Percentiles rank a stretch among this genome's conserved stretches.
Conservation (phyloP, 92 coral and sea anemone genomes). For the Nematostella vectensis region DNA sequence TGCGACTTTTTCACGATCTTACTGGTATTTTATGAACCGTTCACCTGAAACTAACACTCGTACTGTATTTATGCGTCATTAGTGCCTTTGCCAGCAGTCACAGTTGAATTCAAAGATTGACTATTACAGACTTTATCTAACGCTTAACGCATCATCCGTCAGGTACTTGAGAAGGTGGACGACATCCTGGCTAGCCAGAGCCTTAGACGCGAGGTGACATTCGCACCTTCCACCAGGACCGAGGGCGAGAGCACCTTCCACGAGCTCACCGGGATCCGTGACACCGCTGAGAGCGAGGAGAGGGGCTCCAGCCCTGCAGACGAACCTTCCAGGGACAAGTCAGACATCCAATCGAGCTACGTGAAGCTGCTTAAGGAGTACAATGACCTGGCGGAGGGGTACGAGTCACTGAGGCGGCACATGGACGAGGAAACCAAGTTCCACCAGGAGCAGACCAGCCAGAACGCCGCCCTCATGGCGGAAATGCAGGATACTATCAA, state of each 20-base stretch:
- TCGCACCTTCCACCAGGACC: constrained; percentile 8
- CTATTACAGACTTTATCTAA: too few species aligned
- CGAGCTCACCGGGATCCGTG: constrained; percentile 11
- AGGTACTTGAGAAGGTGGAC: constrained; percentile 53
- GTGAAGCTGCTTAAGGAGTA: constrained; percentile 73
- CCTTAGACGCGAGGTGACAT: constrained; percentile 17
- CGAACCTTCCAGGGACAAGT: constrained; percentile 1
- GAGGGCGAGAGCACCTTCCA: constrained; percentile 21
- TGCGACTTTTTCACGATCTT: too few species aligned
- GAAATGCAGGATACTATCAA: constrained; percentile 99
- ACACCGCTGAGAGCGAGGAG: constrained; percentile 16
- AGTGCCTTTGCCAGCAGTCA: too few species aligned
- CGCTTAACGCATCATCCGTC: too few species aligned
- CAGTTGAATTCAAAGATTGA: too few species aligned
- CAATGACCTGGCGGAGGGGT: constrained; percentile 84
- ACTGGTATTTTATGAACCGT: too few species aligned
- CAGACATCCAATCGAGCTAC: constrained; percentile 38
- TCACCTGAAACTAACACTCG: too few species aligned
- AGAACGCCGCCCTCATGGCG: constrained; percentile 87
- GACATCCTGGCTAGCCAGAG: constrained; percentile 39
- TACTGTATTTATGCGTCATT: too few species aligned
- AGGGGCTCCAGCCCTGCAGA: background rate
- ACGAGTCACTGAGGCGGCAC: constrained; percentile 51
- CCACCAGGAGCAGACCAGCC: constrained; percentile 86
- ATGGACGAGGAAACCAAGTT: constrained; percentile 75